Conservation (phyloP, 2,888 invertebrate species). For the Hartigia nigra region DNA sequence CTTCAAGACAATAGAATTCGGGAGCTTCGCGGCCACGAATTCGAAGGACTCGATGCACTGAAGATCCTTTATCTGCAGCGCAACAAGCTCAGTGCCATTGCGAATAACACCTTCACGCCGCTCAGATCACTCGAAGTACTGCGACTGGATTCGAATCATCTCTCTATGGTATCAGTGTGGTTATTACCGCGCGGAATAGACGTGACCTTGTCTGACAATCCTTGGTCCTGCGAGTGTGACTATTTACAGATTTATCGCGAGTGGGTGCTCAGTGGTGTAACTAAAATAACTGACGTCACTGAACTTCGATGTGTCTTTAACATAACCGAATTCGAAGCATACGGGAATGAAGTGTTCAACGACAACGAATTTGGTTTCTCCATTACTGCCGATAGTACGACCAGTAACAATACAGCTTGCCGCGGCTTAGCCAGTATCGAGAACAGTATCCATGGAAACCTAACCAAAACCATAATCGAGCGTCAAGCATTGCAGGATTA, state of each 20-base stretch:
- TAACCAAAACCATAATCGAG: constrained; percentile 80
- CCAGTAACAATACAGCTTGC: constrained; percentile 74
- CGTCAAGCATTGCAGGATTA: constrained; percentile 81
- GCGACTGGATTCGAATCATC: constrained; percentile 78
- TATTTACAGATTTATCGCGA: constrained; percentile 80
- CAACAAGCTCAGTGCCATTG: constrained; percentile 77
- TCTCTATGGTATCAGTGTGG: constrained; percentile 79
- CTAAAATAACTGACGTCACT: constrained; percentile 73
- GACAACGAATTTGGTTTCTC: constrained; percentile 73
- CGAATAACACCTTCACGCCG: constrained; percentile 78
- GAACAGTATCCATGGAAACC: constrained; percentile 77
- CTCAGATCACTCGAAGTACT: constrained; percentile 75
- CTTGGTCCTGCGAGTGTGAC: constrained; percentile 87
- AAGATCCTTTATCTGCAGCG: constrained; percentile 79
- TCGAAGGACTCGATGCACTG: constrained; percentile 80
- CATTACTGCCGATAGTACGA: constrained; percentile 59
- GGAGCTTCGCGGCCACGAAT: constrained; percentile 81
- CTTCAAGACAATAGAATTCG: constrained; percentile 80
- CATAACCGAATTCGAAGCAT: constrained; percentile 70
- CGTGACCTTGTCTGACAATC: constrained; percentile 77
- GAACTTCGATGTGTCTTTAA: constrained; percentile 78
- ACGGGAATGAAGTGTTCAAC: constrained; percentile 72
- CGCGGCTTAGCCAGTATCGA: constrained; percentile 75
- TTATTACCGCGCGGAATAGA: constrained; percentile 75
- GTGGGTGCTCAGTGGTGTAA: constrained; percentile 77